Evolutionary conservation across 2,113 vertebrate species (phyloP).

Genomic region (Chaetodon trifascialis): DNA sequence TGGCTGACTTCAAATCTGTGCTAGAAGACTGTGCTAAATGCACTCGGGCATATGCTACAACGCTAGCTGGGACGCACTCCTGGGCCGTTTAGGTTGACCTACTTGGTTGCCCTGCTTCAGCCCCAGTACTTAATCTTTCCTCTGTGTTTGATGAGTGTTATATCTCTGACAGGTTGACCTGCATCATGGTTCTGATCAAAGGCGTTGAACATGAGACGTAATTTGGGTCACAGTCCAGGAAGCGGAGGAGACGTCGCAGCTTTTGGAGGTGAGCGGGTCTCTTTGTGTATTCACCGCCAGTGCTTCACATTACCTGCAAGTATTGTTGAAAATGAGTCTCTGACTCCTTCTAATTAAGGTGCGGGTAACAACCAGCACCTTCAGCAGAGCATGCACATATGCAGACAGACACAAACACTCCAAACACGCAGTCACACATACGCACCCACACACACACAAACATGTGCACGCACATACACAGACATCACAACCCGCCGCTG

Average conservation of each 20-base stretch:
- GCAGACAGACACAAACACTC: slow-evolving; percentile 63
- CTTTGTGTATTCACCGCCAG: slow-evolving; percentile 59
- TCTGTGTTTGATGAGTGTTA: background rate
- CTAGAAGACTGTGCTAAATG: slow-evolving; percentile 31
- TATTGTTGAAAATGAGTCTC: slow-evolving; percentile 75
- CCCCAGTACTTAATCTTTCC: background rate
- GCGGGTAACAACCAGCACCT: slow-evolving; percentile 77
- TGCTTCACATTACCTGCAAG: slow-evolving; percentile 70
- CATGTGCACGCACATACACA: slow-evolving; percentile 38
- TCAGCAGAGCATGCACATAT: slow-evolving; percentile 77
- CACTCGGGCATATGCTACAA: slow-evolving; percentile 4
- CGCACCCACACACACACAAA: slow-evolving; percentile 16
- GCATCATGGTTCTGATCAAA: slow-evolving; percentile 47
- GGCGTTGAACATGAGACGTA: slow-evolving; percentile 31
- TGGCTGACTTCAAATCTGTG: slow-evolving; percentile 37
- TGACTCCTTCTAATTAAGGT: slow-evolving; percentile 83
- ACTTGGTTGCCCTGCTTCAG: slow-evolving; percentile 55
- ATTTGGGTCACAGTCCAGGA: slow-evolving; percentile 53
- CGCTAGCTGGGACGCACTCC: slow-evolving; percentile 21
- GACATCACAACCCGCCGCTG: slow-evolving; percentile 72
- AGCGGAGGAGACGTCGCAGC: slow-evolving; percentile 12
- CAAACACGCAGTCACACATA: slow-evolving; percentile 23
- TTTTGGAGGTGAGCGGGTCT: slow-evolving; percentile 56
- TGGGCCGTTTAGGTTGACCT: slow-evolving; percentile 57
- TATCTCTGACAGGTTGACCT: background rate